Evolutionary conservation across 1,140 invertebrate genomes (phyloP), one percentile per base, ranked within the genome.

Genomic region (Ruditapes philippinarum): DNA sequence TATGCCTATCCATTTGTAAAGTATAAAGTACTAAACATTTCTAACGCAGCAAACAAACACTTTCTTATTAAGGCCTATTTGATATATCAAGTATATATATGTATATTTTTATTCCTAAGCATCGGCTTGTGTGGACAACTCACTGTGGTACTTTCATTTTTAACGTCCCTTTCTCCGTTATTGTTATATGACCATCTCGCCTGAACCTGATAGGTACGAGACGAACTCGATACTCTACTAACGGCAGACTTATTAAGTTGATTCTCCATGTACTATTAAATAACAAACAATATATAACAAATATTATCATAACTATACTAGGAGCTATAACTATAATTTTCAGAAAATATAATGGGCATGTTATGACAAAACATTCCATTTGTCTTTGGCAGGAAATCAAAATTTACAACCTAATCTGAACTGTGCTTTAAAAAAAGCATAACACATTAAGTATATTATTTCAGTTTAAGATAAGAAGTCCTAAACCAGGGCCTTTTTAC

Each of bases 121-220:
- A 22, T 78, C 9, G 25, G 14, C 74, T 49, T 51, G 51, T 4
- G 33, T 31, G 45, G 28, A 79, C 33, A 5, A 82, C 80, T 82
- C 57, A 68, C 80, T 25, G 7, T n/a, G n/a, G n/a, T 7, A 42
- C 31, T 51, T 54, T 84, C 82, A 40, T 33, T 84, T 12, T 28
- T 25, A 33, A 31, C 62, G 9, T 54, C 82, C 12, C 74, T 42
- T 14, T 84, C 65, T 0, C 42, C 68, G 25, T 54, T 40, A 0
- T 84, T 70, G 12, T 78, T 86, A 57, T 86, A 86, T 22, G 51
- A 62, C 84, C 84, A 86, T 49, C 68, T n/a, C 25, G 70, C 68
- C 9, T 33, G 70, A 22, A 86, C 49, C 25, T 78, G 84, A 38
- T 86, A 86, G 42, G 84, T 62, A 25, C 84, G 68, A 78, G 84